Evolutionary conservation across 2,797 vertebrate species (phyloP).

Genomic region (Gymnopithys bicolor): DNA sequence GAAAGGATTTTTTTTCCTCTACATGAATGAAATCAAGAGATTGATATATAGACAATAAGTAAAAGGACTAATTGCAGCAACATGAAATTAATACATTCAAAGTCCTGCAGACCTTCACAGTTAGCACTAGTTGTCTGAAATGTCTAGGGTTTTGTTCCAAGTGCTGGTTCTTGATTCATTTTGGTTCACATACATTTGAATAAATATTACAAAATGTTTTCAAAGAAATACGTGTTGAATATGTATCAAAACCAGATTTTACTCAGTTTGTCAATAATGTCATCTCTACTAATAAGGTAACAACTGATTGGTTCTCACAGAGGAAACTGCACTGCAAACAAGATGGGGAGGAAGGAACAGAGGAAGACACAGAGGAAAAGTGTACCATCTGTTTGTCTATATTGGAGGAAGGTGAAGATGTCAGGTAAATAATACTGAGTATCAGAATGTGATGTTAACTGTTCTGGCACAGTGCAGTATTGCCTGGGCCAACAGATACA

Average conservation of each 20-base stretch:
- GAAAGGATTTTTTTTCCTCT: not conserved
- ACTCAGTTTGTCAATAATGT: conserved; percentile 86
- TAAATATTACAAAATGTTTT: conserved; percentile 9
- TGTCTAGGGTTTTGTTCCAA: not conserved
- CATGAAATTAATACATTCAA: not conserved
- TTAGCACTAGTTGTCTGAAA: not conserved
- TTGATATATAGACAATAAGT: not conserved
- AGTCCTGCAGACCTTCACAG: not conserved
- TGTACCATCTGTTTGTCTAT: conserved; percentile 99
- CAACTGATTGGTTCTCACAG: conserved; percentile 93
- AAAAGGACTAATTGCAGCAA: not conserved
- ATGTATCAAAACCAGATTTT: conserved; percentile 71
- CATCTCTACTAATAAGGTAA: conserved; percentile 89
- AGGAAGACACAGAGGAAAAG: conserved; percentile 99
- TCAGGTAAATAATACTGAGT: conserved; percentile 81
- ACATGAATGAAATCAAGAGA: not conserved
- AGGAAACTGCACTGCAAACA: conserved; percentile 98
- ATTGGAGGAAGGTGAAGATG: conserved; percentile 98
- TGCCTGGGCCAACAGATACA: not conserved
- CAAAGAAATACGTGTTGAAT: conserved; percentile 40
- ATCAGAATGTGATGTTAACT: not conserved
- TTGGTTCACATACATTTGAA: not conserved
- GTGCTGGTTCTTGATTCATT: not conserved
- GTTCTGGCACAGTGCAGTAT: not conserved
- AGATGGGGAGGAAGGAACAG: conserved; percentile 94